A percentile compares a stretch with the other conserved stretches of the same genome.
Evolutionary conservation across 2,113 vertebrate species (phyloP).

Genomic region (Epinephelus cyanopodus): DNA sequence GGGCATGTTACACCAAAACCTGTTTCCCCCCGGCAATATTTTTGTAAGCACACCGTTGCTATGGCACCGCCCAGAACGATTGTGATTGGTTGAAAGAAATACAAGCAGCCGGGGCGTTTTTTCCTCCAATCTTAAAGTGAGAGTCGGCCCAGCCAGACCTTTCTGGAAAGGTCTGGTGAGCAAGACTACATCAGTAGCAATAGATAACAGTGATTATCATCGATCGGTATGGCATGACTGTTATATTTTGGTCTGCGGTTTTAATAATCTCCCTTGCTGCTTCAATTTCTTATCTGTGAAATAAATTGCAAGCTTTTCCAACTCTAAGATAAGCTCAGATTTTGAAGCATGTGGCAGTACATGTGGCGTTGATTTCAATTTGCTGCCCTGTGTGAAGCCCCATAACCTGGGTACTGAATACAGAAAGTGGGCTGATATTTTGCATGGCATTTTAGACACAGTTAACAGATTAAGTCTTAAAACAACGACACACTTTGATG

Average conservation of each 20-base stretch:
- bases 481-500: not conserved
- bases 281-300: slow-evolving; percentile 7
- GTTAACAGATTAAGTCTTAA: not conserved
- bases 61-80: no score
- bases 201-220: not conserved
- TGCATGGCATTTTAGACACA: not conserved
- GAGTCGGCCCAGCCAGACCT: no score
- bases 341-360: not conserved
- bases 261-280: not conserved
- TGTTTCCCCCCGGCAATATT: no score
- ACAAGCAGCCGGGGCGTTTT: no score
- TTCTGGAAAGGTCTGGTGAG: no score
- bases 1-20: no score
- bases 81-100: no score
- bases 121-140: no score
- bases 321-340: not conserved
- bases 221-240: not conserved
- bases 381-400: not conserved
- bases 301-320: slow-evolving; percentile 1
- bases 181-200: not conserved
- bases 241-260: not conserved
- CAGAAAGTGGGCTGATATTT: not conserved
- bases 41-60: no score
- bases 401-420: not conserved
- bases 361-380: not conserved